Conservation (phyloP, 2,888 invertebrate genomes). For the Lithosia quadra region DNA sequence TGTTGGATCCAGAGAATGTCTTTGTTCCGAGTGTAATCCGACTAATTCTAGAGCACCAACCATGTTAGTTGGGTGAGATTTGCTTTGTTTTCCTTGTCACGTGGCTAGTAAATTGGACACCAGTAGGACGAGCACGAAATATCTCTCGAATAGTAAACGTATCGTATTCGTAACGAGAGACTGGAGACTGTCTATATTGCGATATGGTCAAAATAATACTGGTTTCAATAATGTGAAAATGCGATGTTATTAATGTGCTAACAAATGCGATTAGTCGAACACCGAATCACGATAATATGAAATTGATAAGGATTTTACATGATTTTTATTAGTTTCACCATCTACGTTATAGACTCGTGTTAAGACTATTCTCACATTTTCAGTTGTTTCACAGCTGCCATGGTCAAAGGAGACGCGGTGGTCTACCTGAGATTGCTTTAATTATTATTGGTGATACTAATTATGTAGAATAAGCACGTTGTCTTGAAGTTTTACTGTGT, state of each 20-base stretch:
- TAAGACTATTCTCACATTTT: not conserved
- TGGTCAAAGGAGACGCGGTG: not conserved
- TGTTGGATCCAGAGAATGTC: not conserved
- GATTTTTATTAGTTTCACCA: no score
- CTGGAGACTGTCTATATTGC: no score
- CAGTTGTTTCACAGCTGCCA: not conserved
- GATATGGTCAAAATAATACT: no score
- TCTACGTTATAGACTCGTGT: not conserved
- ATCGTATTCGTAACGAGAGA: no score
- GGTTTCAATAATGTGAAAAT: no score
- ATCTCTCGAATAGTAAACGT: no score
- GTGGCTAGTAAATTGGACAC: not conserved
- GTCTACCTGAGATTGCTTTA: not conserved
- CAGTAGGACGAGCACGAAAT: no score
- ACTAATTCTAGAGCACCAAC: not conserved
- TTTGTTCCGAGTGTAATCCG: not conserved
- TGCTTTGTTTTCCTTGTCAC: not conserved
- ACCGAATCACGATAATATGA: no score
- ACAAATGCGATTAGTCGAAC: no score
- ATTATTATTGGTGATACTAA: not conserved
- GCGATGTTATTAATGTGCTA: no score
- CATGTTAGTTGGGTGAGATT: not conserved
- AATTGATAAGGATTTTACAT: no score
- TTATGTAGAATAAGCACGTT: not conserved
- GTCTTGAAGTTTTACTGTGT: not conserved